Evolutionary conservation across 2,888 invertebrate genomes (phyloP), one percentile per base, ranked within the genome.

Genomic region (Taphrorychus bicolor): DNA sequence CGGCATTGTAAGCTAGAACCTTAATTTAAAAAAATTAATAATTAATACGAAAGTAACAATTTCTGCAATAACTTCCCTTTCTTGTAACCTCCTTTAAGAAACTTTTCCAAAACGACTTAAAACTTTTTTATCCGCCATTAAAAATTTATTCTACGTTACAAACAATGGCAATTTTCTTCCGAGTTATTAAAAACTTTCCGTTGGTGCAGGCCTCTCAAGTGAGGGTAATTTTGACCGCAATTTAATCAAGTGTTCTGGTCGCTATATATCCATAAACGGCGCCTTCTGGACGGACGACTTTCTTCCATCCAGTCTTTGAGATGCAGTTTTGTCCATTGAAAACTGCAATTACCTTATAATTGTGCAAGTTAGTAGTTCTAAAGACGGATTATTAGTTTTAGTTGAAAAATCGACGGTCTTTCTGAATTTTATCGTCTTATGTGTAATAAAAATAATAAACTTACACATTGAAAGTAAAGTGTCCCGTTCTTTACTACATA

Each of bases 241-340:
- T 59, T 56, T 60, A 66, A 66, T 66, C 60, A 66, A 57, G 60
- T 22, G 54, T 66, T 23, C 56, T 17, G 11, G 54, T 60, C 59
- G 66, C 60, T n/a, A n/a, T n/a, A 56, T 61, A 48, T 41, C 51
- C 41, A 57, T 18, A 21, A 58, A 32, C 51, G 64, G 58, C 64
- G 58, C 53, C 59, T 58, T 59, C 65, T 54, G 48, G 54, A 5
- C 59, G 65, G 59, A 52, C 54, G 54, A 54, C 56, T 53, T 32
- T 7, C 11, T 32, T 11, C 32, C 32, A 11, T 32, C 11, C 9
- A 9, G 32, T 32, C 11, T 32, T 11, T 11, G 9, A 32, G n/a
- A 2, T 59, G 59, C 59, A 54, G 5, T 45, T 24, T 21, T 32
- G 11, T 32, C 32, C 11, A 11, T 11, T 3, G 7, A 11, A 32